Conservation (phyloP, 2,888 invertebrate genomes). For the Penaeus monodon region DNA sequence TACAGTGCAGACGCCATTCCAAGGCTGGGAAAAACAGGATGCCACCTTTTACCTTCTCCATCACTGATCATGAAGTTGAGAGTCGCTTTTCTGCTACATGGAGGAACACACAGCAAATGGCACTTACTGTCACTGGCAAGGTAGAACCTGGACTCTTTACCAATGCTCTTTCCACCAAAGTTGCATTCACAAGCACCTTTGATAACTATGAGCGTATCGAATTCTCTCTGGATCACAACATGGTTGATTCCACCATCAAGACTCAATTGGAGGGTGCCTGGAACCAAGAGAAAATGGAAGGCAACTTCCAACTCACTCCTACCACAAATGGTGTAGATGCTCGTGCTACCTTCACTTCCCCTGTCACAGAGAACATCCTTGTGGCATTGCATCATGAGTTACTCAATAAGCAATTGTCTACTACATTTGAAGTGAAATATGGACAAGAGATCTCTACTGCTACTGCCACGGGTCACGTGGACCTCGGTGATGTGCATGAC, state of each 20-base stretch:
- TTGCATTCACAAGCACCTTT: slow-evolving; percentile 34
- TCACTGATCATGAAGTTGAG: slow-evolving; percentile 8
- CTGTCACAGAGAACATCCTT: slow-evolving; percentile 36
- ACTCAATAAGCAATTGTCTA: background rate
- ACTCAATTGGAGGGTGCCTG: slow-evolving; percentile 48
- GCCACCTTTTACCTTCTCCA: slow-evolving; percentile 18
- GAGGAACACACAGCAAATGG: too few species aligned
- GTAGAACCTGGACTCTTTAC: too few species aligned
- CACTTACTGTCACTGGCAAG: too few species aligned
- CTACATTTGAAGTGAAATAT: slow-evolving; percentile 34
- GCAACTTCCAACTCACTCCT: slow-evolving; percentile 37
- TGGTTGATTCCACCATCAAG: slow-evolving; percentile 32
- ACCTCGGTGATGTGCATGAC: slow-evolving; percentile 2
- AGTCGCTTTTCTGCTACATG: slow-evolving; percentile 44
- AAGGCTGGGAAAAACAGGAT: slow-evolving; percentile 57
- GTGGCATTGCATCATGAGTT: slow-evolving; percentile 39
- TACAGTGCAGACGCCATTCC: slow-evolving; percentile 49
- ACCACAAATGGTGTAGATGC: slow-evolving; percentile 35
- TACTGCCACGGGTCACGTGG: slow-evolving; percentile 25
- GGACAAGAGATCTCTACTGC: slow-evolving; percentile 24
- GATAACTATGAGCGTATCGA: slow-evolving; percentile 32
- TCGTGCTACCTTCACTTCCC: slow-evolving; percentile 42
- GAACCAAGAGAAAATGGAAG: slow-evolving; percentile 45
- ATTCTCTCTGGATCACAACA: slow-evolving; percentile 40
- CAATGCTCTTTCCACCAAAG: too few species aligned